A percentile compares a stretch with the other conserved stretches of the same genome.
Evolutionary conservation across 2,797 vertebrate species (phyloP).

Genomic region (Pangasius macronema): DNA sequence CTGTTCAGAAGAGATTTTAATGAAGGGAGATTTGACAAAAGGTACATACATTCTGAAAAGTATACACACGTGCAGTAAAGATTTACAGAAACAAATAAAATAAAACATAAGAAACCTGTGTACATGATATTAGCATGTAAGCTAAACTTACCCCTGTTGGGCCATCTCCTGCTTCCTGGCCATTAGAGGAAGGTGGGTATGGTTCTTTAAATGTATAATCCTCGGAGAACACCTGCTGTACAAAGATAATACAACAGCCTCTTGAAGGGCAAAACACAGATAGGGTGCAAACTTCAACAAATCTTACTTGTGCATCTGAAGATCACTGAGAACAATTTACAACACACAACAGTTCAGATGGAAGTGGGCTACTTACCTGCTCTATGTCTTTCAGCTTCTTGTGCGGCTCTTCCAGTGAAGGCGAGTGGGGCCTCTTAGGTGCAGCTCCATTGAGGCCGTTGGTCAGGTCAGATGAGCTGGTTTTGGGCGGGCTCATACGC

Average conservation of each 20-base stretch:
- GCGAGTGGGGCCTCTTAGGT: constrained; percentile 81
- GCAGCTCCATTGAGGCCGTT: constrained; percentile 76
- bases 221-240: constrained; percentile 57
- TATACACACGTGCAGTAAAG: background rate
- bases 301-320: background rate
- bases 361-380: constrained; percentile 72
- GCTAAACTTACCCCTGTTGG: constrained; percentile 60
- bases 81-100: background rate
- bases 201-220: constrained; percentile 81
- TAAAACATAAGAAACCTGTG: background rate
- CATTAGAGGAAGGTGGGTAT: constrained; percentile 70
- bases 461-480: constrained; percentile 57
- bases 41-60: background rate
- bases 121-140: background rate
- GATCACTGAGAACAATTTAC: background rate
- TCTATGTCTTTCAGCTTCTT: constrained; percentile 83
- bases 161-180: constrained; percentile 65
- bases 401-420: constrained; percentile 77
- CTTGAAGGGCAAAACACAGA: too few relatives aligned
- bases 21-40: background rate
- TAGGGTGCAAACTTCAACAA: background rate
- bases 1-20: constrained; percentile 63
- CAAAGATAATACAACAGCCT: background rate
- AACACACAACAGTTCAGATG: background rate
- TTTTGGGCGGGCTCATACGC: constrained; percentile 58